Percentiles rank a stretch among this genome's conserved stretches.
phyloP scores from a whole-genome alignment of 92 coral and sea anemone species.

The Actinernus sp. region DNA sequence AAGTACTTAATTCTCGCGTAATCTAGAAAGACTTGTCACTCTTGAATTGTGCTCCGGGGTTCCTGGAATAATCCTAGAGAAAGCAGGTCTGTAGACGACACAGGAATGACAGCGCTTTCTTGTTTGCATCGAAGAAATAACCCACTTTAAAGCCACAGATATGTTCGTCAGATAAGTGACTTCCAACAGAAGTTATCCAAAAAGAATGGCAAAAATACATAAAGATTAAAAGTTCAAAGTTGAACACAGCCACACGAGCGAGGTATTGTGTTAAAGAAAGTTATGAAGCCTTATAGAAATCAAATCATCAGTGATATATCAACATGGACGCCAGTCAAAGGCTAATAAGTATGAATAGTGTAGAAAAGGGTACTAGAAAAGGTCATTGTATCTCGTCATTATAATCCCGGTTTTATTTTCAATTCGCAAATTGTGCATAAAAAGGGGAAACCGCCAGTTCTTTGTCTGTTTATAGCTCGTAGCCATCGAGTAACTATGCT shows the following conservation, averaged over 20 bases:
- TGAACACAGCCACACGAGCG: neutral
- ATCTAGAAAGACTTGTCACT: too few relatives aligned
- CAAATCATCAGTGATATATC: neutral
- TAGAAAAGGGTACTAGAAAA: too few relatives aligned
- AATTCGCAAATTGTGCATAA: neutral
- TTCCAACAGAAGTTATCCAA: too few relatives aligned
- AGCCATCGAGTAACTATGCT: neutral
- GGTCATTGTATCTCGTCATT: neutral
- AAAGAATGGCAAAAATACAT: neutral
- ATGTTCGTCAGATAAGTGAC: too few relatives aligned
- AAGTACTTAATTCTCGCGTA: conserved; percentile 3
- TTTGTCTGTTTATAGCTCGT: conserved; percentile 8
- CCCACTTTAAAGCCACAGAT: too few relatives aligned
- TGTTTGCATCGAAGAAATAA: too few relatives aligned
- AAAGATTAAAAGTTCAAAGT: neutral
- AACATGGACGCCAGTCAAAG: too few relatives aligned
- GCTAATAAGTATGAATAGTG: too few relatives aligned
- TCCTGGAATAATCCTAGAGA: too few relatives aligned
- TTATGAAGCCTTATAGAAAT: neutral
- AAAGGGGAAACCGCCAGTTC: conserved; percentile 1
- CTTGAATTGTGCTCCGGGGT: too few relatives aligned
- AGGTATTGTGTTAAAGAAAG: neutral
- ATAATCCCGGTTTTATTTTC: neutral
- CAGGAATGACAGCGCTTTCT: too few relatives aligned
- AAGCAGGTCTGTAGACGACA: too few relatives aligned